A percentile compares a stretch with the other conserved stretches of the same genome.
Evolutionary conservation across 2,797 vertebrate genomes (phyloP).

Genomic region (Mus minutoides): DNA sequence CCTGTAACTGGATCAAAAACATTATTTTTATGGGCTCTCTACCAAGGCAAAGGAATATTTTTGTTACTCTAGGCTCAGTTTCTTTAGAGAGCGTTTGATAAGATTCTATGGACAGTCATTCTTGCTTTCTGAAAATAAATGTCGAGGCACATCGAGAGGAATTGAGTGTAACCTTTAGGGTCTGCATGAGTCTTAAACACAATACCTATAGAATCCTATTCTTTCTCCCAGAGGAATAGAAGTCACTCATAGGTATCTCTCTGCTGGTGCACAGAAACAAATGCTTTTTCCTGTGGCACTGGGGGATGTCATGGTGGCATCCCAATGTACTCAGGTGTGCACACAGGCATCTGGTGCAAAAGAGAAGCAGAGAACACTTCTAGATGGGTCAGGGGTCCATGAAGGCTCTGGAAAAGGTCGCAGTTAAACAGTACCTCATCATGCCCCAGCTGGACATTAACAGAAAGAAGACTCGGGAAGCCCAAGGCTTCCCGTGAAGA

Average conservation of each 20-base stretch:
- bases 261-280: not conserved
- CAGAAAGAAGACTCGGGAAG: conserved; percentile 13
- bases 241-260: not conserved
- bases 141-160: not conserved
- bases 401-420: not conserved
- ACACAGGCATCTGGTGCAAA: not conserved
- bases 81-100: conserved; percentile 38
- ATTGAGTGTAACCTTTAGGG: not conserved
- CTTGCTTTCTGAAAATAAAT: conserved; percentile 41
- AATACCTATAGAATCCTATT: not conserved
- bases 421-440: not conserved
- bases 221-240: not conserved
- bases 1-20: conserved; percentile 57
- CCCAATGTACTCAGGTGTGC: not conserved
- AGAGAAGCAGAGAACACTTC: not conserved
- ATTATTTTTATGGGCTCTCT: conserved; percentile 52
- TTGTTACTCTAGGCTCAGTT: conserved; percentile 61
- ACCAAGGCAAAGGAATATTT: conserved; percentile 57
- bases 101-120: not conserved
- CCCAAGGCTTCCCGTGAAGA: not conserved
- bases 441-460: not conserved
- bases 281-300: not conserved
- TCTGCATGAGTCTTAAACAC: not conserved
- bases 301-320: not conserved
- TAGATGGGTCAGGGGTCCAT: not conserved